These are phyloP conservation scores for Odontocolon sp. DNA, from an alignment of 2,888 invertebrate species.

Conservation along the genomic window DNA sequence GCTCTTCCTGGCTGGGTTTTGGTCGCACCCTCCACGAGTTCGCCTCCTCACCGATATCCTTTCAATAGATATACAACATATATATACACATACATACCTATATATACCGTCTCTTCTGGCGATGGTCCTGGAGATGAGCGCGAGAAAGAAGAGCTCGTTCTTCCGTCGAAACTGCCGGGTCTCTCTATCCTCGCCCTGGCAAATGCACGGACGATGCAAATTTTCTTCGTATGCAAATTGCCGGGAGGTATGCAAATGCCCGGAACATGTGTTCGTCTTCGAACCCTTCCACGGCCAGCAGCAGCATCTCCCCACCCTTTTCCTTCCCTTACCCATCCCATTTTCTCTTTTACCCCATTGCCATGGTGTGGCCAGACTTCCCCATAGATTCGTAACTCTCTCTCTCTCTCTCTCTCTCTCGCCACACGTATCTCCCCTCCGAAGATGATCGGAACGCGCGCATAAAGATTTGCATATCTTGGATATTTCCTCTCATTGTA, in stretches of 20 bases:
- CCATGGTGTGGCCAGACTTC: constrained; percentile 46
- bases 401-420: constrained; percentile 61
- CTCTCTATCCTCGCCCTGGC: constrained; percentile 57
- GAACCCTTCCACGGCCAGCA: constrained; percentile 74
- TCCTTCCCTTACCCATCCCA: constrained; percentile 8
- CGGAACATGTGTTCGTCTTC: constrained; percentile 79
- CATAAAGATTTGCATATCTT: constrained; percentile 79
- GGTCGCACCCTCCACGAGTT: constrained; percentile 51
- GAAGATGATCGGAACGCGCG: constrained; percentile 79
- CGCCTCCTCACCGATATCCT: constrained; percentile 69
- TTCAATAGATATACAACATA: constrained; percentile 70
- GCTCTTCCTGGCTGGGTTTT: constrained; percentile 50
- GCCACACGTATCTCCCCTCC: constrained; percentile 65
- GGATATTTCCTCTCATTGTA: constrained; percentile 81
- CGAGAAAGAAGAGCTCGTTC: constrained; percentile 56
- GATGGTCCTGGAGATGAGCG: constrained; percentile 36
- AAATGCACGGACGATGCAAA: constrained; percentile 79
- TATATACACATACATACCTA: too few species aligned
- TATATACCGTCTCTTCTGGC: background rate
- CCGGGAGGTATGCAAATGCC: constrained; percentile 77
- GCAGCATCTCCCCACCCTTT: constrained; percentile 26
- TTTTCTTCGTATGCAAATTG: constrained; percentile 79
- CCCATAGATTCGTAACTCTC: constrained; percentile 8
- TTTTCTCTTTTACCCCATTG: constrained; percentile 57
- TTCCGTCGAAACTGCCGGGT: constrained; percentile 57